Conservation (phyloP, 30 jellyfish, hydroid and myxozoan genomes). For the Clytia hemisphaerica region DNA sequence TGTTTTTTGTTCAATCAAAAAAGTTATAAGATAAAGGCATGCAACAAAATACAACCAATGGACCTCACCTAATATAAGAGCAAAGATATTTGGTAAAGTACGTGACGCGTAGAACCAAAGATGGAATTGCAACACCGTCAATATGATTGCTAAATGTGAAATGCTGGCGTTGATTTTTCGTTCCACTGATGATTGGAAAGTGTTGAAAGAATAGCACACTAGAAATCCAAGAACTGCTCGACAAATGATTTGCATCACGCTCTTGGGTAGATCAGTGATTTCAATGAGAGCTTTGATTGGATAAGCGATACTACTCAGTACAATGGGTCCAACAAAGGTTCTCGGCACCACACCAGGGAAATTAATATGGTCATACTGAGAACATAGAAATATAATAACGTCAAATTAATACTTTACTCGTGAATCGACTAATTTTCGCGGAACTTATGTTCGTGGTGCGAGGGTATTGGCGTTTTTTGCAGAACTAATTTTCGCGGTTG, state of each 20-base stretch:
- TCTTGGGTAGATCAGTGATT: conserved; percentile 1
- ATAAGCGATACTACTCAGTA: conserved; percentile 16
- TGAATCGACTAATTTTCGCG: too few relatives aligned
- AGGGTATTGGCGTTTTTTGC: neutral
- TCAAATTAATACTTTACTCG: too few relatives aligned
- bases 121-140: conserved; percentile 72
- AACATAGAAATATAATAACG: too few relatives aligned
- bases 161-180: conserved; percentile 22
- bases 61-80: conserved; percentile 60
- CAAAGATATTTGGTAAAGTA: conserved; percentile 78
- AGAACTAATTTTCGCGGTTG: too few relatives aligned
- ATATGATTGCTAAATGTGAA: conserved; percentile 28
- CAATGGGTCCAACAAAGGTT: conserved; percentile 67
- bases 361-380: conserved; percentile 76
- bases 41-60: too few relatives aligned
- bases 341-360: conserved; percentile 97
- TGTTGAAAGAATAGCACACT: conserved; percentile 41
- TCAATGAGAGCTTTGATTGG: conserved; percentile 22
- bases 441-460: too few relatives aligned
- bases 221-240: conserved; percentile 59
- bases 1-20: too few relatives aligned
- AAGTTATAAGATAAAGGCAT: too few relatives aligned
- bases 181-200: conserved; percentile 34
- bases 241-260: conserved; percentile 3
- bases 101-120: conserved; percentile 80